A percentile compares a stretch with the other conserved stretches of the same genome.
Conservation (phyloP, 1,140 invertebrate species). For the Drosophila punjabiensis region DNA sequence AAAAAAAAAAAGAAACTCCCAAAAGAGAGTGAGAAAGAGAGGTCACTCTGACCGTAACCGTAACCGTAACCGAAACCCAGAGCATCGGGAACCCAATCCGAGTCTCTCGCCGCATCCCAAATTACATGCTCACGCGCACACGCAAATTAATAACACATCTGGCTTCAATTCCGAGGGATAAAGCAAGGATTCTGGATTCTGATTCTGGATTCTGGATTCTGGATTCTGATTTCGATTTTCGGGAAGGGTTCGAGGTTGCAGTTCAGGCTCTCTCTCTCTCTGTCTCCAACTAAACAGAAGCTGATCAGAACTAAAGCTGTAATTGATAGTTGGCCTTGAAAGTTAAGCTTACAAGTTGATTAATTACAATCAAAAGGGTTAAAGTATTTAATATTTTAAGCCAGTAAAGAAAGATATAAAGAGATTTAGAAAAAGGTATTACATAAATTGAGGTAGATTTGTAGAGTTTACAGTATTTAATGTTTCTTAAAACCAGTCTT, state of each 20-base stretch:
- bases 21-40: conserved; percentile 2
- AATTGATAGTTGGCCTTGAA: conserved; percentile 28
- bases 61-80: not conserved
- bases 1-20: conserved; percentile 14
- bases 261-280: not conserved
- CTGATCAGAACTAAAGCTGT: conserved; percentile 25
- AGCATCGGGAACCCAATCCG: conserved; percentile 8
- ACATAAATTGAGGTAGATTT: not conserved
- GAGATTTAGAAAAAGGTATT: not conserved
- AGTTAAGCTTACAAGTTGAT: conserved; percentile 22
- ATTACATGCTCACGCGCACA: conserved; percentile 85
- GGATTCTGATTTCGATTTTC: not conserved
- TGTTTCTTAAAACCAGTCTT: no score
- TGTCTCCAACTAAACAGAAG: conserved; percentile 21
- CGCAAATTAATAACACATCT: conserved; percentile 85
- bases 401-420: not conserved
- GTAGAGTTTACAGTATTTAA: not conserved
- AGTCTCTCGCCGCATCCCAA: conserved; percentile 42
- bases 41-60: not conserved
- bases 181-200: conserved; percentile 7
- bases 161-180: conserved; percentile 51
- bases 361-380: not conserved
- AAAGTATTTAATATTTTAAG: not conserved
- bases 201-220: not conserved
- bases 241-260: conserved; percentile 6